Base-by-base conservation (phyloP, 2,113 vertebrate genomes). In the Melanostigma gelatinosum region DNA sequence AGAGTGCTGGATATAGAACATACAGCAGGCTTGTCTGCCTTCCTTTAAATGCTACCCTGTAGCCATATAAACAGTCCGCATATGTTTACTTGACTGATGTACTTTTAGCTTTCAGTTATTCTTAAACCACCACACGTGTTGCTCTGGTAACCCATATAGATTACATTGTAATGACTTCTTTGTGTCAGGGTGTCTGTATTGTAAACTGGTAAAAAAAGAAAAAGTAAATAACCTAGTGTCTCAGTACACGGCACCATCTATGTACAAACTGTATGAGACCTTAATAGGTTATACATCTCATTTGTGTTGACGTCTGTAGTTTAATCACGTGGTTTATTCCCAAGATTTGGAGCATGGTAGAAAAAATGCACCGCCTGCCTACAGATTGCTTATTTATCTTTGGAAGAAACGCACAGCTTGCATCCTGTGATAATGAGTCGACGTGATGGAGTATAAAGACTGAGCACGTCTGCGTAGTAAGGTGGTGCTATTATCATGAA, bases 21-120 rank as follows among this genome's bases (percentile, higher is more conserved):
- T 79, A 22, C 62, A 74, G 15, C 15, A 38, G 46, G 32, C 36
- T 68, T 50, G 71, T 87, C 76, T 58, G 61, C 73, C 73, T 89
- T 69, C 57, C 78, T 87, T 78, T 91, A 86, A 93, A 85, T 92
- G 80, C 71, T 89, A 86, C 76, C 80, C 71, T 77, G 55, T 32
- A 67, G 72, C 86, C 83, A 85, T 84, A 91, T 79, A 57, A 83
- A 70, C 52, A 58, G 77, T 65, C 18, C 22, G 61, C 75, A 74
- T 77, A 72, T 61, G 75, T 75, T 57, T 36, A 78, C 61, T 75
- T 57, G 40, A 78, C 61, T 32, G 18, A 57, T 36, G 67, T 57
- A 24, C 42, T 66, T 80, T 82, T 42, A 88, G 79, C 85, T 83
- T 89, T 72, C 65, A 92, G 80, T 86, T 92, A 89, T 76, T 79